Evolutionary conservation across 53 echinoderm and acorn worm species (phyloP).

Genomic region (Antedon mediterranea): DNA sequence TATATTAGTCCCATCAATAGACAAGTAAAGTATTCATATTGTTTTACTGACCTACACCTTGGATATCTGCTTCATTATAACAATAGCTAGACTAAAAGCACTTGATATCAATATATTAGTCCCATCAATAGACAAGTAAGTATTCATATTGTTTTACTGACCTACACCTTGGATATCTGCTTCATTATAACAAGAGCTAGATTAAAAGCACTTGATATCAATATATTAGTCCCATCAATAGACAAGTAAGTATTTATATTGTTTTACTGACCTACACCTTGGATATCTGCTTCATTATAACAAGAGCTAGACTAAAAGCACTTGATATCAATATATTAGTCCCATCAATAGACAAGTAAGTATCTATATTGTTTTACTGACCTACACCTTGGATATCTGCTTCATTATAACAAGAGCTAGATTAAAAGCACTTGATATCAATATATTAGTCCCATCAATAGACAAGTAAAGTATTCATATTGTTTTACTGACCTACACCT

Average conservation of each 20-base stretch:
- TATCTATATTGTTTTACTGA: too few relatives aligned
- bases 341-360: background rate
- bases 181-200: constrained; percentile 60
- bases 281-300: too few relatives aligned
- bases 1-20: background rate
- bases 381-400: too few relatives aligned
- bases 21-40: too few relatives aligned
- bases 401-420: constrained; percentile 61
- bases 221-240: background rate
- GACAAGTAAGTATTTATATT: too few relatives aligned
- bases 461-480: too few relatives aligned
- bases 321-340: constrained; percentile 18
- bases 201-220: constrained; percentile 29
- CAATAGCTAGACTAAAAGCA: constrained; percentile 34
- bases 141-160: too few relatives aligned
- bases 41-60: too few relatives aligned
- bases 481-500: too few relatives aligned
- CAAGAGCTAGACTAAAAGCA: constrained; percentile 34
- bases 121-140: background rate
- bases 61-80: too few relatives aligned
- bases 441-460: background rate
- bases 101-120: constrained; percentile 18
- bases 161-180: too few relatives aligned
- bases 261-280: too few relatives aligned
- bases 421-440: constrained; percentile 29